phyloP scores from a whole-genome alignment of 1,140 invertebrate genomes.

The Paraescarpia echinospica region DNA sequence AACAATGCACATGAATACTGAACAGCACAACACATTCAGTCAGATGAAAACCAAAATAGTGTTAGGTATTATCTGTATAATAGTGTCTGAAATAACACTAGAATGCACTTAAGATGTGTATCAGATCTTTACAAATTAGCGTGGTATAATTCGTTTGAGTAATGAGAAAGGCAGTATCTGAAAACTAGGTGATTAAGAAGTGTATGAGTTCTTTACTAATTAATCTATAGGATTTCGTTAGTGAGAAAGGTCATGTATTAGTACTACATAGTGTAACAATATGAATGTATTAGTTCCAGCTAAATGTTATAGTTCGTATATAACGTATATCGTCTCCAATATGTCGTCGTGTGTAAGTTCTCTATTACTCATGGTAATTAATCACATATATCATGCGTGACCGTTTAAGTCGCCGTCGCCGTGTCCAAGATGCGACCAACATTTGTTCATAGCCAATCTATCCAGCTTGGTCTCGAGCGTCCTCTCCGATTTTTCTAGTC shows the following conservation, averaged over 20 bases:
- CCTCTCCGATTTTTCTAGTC: not conserved
- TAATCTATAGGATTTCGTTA: not conserved
- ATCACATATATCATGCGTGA: too few relatives aligned
- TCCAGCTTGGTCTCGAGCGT: not conserved
- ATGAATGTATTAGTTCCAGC: not conserved
- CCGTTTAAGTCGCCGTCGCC: too few relatives aligned
- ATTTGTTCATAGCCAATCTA: not conserved
- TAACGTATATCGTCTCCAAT: too few relatives aligned
- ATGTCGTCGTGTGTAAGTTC: too few relatives aligned
- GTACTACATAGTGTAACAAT: not conserved
- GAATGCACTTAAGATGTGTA: not conserved
- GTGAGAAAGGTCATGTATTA: not conserved
- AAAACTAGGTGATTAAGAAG: not conserved
- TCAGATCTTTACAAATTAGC: not conserved
- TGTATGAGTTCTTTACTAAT: not conserved
- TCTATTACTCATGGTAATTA: too few relatives aligned
- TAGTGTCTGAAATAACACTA: not conserved
- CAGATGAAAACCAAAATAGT: not conserved
- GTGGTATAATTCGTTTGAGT: not conserved
- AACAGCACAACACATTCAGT: not conserved
- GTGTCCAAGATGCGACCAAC: too few relatives aligned
- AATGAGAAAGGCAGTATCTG: not conserved
- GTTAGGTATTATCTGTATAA: not conserved
- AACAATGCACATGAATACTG: not conserved
- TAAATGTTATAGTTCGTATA: not conserved